Conservation (phyloP, 1,140 invertebrate species). For the Panagrolaimus sp. region DNA sequence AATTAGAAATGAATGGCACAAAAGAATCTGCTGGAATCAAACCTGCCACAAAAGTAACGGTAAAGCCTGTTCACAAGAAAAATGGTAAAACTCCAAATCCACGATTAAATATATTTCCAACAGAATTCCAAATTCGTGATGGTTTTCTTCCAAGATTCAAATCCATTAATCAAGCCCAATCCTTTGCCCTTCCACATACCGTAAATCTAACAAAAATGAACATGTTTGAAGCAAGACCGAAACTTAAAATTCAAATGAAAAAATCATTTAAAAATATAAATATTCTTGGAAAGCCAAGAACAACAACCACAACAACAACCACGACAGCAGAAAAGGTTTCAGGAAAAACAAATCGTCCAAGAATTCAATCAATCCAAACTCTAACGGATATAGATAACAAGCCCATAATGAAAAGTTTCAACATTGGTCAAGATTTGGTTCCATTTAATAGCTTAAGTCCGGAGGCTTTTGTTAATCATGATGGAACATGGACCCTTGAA, state of each 20-base stretch:
- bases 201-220: constrained; percentile 11
- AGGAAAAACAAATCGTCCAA: neutral
- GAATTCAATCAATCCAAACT: neutral
- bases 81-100: neutral
- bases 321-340: neutral
- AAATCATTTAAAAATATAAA: too few relatives aligned
- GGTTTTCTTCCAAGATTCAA: neutral
- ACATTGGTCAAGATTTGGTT: too few relatives aligned
- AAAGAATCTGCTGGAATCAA: neutral
- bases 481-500: constrained; percentile 12
- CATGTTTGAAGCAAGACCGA: neutral
- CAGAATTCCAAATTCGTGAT: neutral
- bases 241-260: neutral
- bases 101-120: neutral
- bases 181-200: neutral
- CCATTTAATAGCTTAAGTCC: neutral
- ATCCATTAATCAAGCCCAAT: neutral
- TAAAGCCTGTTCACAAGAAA: neutral
- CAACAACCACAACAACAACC: constrained; percentile 2
- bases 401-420: too few relatives aligned
- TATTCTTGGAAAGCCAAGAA: constrained; percentile 2
- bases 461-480: neutral
- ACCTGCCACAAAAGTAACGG: neutral
- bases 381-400: too few relatives aligned
- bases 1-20: neutral